These are phyloP conservation scores for Drosophila leonis DNA, from an alignment of 2,888 invertebrate species.

Conservation along the genomic window DNA sequence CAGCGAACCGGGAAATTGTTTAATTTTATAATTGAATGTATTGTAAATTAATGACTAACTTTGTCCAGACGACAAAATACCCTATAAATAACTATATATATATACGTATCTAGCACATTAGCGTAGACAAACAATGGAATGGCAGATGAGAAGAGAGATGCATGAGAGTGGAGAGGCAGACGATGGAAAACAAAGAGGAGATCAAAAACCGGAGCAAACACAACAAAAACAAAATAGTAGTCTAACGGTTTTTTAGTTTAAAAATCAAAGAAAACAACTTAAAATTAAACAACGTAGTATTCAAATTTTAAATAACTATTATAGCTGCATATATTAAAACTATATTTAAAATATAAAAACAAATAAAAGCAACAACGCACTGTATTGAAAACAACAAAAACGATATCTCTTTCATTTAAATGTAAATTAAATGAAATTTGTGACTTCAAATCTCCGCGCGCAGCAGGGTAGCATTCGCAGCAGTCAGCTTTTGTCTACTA, in stretches of 20 bases:
- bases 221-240: constrained; percentile 52
- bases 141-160: not conserved
- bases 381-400: constrained; percentile 57
- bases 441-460: not conserved
- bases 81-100: constrained; percentile 54
- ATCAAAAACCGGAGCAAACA: constrained; percentile 36
- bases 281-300: constrained; percentile 68
- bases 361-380: constrained; percentile 67
- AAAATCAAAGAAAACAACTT: constrained; percentile 56
- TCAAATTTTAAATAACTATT: constrained; percentile 73
- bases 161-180: not conserved
- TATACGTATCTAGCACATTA: constrained; percentile 70
- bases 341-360: constrained; percentile 73
- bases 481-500: constrained; percentile 14
- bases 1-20: constrained; percentile 52
- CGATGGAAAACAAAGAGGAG: not conserved
- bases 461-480: not conserved
- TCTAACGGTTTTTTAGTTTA: constrained; percentile 66
- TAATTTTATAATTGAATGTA: constrained; percentile 54
- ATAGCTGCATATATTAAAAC: constrained; percentile 76
- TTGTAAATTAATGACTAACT: constrained; percentile 57
- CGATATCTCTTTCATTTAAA: not conserved
- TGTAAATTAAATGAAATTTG: not conserved
- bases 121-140: constrained; percentile 65
- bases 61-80: constrained; percentile 27